Percentiles rank a stretch among this genome's conserved stretches.
phyloP scores from a whole-genome alignment of 2,113 vertebrate species.

The Heloderma charlesbogerti region DNA sequence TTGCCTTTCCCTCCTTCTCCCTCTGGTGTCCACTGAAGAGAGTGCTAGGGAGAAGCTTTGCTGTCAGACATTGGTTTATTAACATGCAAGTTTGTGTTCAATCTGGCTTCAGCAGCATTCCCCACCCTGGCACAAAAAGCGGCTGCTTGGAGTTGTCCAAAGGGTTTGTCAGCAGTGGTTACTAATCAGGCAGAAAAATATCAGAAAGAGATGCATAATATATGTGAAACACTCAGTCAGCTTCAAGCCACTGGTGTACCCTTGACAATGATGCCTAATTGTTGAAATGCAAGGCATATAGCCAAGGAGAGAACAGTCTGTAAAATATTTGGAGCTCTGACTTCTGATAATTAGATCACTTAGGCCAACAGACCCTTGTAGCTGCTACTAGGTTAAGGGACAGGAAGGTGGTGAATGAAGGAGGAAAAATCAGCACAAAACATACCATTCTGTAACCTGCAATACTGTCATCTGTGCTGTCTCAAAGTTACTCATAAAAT shows the following conservation, averaged over 20 bases:
- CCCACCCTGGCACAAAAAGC: not conserved
- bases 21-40: slow-evolving; percentile 70
- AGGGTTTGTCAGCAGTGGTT: slow-evolving; percentile 63
- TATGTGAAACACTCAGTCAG: slow-evolving; percentile 41
- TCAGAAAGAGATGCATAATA: slow-evolving; percentile 38
- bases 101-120: slow-evolving; percentile 25
- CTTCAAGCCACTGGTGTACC: slow-evolving; percentile 39
- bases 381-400: not conserved
- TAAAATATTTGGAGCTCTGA: slow-evolving; percentile 32
- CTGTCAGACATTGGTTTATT: slow-evolving; percentile 20
- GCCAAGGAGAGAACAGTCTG: slow-evolving; percentile 21
- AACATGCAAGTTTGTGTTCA: slow-evolving; percentile 34
- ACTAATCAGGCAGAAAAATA: slow-evolving; percentile 70
- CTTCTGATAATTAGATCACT: not conserved
- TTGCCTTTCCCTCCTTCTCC: slow-evolving; percentile 63
- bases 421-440: slow-evolving; percentile 16
- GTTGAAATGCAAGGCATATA: slow-evolving; percentile 52
- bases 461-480: not conserved
- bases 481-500: not conserved
- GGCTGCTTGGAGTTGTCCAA: slow-evolving; percentile 32
- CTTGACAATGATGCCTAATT: slow-evolving; percentile 21
- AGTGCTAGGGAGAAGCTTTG: slow-evolving; percentile 47
- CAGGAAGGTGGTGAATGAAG: not conserved
- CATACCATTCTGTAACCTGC: not conserved
- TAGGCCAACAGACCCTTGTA: slow-evolving; percentile 15